These are phyloP conservation scores for Meteorus sp. DNA, from an alignment of 1,140 invertebrate species.

Conservation along the genomic window DNA sequence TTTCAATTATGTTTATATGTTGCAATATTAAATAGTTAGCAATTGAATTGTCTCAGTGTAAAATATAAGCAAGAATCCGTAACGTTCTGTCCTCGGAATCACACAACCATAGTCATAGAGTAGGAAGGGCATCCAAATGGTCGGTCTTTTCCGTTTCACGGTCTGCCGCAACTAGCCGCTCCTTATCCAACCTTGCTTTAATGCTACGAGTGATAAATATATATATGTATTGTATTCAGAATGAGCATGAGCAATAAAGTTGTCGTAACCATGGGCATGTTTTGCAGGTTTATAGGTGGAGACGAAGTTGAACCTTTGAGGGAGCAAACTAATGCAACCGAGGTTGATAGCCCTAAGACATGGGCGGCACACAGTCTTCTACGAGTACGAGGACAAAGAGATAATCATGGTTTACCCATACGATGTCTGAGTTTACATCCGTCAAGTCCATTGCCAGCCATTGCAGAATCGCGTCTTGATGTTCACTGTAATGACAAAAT, in stretches of 20 bases:
- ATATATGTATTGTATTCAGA: background rate
- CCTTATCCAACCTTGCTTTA: conserved; percentile 42
- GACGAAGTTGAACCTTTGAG: conserved; percentile 65
- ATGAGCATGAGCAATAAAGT: too few relatives aligned
- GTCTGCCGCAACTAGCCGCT: conserved; percentile 46
- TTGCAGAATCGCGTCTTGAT: conserved; percentile 72
- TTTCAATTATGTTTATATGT: too few relatives aligned
- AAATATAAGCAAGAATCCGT: conserved; percentile 37
- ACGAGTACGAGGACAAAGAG: conserved; percentile 75
- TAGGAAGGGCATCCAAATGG: conserved; percentile 32
- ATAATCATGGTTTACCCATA: conserved; percentile 74
- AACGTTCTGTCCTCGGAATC: conserved; percentile 28
- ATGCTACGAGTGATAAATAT: conserved; percentile 3
- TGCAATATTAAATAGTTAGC: background rate
- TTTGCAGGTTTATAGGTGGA: conserved; percentile 62
- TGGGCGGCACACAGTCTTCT: conserved; percentile 82
- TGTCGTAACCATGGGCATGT: background rate
- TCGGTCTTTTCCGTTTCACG: conserved; percentile 48
- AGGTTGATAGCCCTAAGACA: conserved; percentile 77
- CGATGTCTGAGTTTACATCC: conserved; percentile 82
- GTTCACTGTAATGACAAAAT: conserved; percentile 90
- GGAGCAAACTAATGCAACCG: conserved; percentile 79
- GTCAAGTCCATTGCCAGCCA: conserved; percentile 70
- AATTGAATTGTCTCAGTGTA: background rate
- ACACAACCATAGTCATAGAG: conserved; percentile 23